Evolutionary conservation across 1,140 invertebrate genomes (phyloP).

Genomic region (Listronotus oregonensis): DNA sequence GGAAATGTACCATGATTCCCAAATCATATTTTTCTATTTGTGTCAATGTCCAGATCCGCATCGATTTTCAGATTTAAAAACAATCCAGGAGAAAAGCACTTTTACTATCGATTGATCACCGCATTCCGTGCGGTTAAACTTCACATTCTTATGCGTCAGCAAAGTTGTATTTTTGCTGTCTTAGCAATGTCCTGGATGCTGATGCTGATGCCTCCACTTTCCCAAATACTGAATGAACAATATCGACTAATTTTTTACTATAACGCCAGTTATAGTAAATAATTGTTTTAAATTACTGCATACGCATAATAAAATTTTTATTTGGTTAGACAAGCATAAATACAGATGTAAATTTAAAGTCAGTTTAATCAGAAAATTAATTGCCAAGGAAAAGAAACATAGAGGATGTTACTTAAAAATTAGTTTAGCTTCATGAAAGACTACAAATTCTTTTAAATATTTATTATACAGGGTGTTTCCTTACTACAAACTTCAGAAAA

Average conservation of each 20-base stretch:
- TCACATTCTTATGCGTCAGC: slow-evolving; percentile 30
- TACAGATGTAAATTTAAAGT: too few species aligned
- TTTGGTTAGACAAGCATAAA: too few species aligned
- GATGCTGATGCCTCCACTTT: slow-evolving; percentile 30
- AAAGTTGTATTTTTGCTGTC: slow-evolving; percentile 29
- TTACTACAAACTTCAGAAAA: too few species aligned
- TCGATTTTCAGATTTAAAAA: slow-evolving; percentile 29
- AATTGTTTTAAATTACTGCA: neutral
- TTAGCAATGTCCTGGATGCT: slow-evolving; percentile 23
- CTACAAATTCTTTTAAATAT: too few species aligned
- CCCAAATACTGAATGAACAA: slow-evolving; percentile 32
- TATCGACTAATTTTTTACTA: slow-evolving; percentile 29
- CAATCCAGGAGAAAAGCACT: slow-evolving; percentile 20
- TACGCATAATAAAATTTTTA: neutral
- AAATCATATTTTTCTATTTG: too few species aligned
- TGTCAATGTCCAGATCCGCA: neutral
- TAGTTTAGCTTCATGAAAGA: too few species aligned
- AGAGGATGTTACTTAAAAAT: too few species aligned
- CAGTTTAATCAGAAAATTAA: too few species aligned
- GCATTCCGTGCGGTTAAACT: slow-evolving; percentile 16
- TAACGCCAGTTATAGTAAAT: slow-evolving; percentile 21
- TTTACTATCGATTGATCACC: slow-evolving; percentile 37
- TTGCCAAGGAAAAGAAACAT: too few species aligned
- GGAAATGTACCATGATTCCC: too few species aligned
- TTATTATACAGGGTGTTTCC: too few species aligned